phyloP scores from a whole-genome alignment of 2,797 vertebrate genomes.

The Lophius americanus region DNA sequence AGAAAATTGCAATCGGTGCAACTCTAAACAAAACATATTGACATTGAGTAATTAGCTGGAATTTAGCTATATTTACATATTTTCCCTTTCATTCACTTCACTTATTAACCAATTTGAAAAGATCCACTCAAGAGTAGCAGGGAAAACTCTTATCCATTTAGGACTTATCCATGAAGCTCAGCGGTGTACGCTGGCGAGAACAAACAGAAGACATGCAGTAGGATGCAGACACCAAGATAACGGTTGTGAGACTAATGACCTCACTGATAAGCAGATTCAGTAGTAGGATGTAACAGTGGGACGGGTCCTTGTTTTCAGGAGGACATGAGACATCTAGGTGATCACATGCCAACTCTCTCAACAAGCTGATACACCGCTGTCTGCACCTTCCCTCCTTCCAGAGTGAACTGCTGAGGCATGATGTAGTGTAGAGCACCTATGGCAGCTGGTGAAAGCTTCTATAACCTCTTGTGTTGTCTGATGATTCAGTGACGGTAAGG shows the following conservation, averaged over 20 bases:
- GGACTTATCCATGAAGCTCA: slow-evolving; percentile 39
- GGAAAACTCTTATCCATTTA: slow-evolving; percentile 55
- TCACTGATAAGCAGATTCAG: slow-evolving; percentile 72
- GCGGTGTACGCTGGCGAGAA: slow-evolving; percentile 47
- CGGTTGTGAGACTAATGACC: slow-evolving; percentile 62
- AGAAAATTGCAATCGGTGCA: too few relatives aligned
- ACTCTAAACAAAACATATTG: neutral
- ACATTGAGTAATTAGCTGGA: neutral
- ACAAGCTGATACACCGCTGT: slow-evolving; percentile 31
- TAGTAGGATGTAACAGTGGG: slow-evolving; percentile 48
- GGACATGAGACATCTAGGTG: slow-evolving; percentile 47
- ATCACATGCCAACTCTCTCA: slow-evolving; percentile 13
- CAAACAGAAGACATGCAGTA: slow-evolving; percentile 42
- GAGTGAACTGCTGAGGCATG: neutral
- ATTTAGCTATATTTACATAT: too few relatives aligned
- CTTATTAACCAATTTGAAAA: slow-evolving; percentile 1
- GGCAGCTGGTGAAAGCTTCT: too few relatives aligned
- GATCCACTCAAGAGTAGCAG: slow-evolving; percentile 21
- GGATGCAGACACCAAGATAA: slow-evolving; percentile 62
- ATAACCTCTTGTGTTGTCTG: too few relatives aligned
- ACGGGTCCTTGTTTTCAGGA: slow-evolving; percentile 59
- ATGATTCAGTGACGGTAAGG: too few relatives aligned
- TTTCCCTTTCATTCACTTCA: too few relatives aligned
- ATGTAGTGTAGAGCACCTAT: neutral
- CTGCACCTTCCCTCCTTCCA: slow-evolving; percentile 11